Conservation (phyloP, 2,797 vertebrate species). For the Holocentrus rufus region DNA sequence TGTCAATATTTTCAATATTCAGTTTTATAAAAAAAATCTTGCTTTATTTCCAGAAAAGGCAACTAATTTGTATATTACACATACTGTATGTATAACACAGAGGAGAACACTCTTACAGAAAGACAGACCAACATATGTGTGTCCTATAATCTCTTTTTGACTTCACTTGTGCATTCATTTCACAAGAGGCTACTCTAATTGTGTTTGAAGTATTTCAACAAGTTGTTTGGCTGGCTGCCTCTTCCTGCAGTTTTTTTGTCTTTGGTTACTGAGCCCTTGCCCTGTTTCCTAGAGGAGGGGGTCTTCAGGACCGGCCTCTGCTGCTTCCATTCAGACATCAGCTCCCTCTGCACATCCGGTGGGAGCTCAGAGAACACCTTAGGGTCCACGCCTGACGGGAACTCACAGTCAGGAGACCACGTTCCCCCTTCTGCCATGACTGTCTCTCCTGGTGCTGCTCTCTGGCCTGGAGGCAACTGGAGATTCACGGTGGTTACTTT, state of each 20-base stretch:
- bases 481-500: not conserved
- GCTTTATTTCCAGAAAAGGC: not conserved
- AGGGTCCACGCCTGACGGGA: conserved; percentile 85
- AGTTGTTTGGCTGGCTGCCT: conserved; percentile 74
- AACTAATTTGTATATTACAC: not conserved
- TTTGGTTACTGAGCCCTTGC: conserved; percentile 56
- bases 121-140: not conserved
- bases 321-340: conserved; percentile 87
- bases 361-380: conserved; percentile 86
- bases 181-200: conserved; percentile 40
- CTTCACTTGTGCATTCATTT: not conserved
- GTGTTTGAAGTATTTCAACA: conserved; percentile 87
- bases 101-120: not conserved
- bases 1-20: too few relatives aligned
- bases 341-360: conserved; percentile 83
- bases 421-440: conserved; percentile 19
- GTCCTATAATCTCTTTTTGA: too few relatives aligned
- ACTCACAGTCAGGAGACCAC: conserved; percentile 49
- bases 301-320: conserved; percentile 69
- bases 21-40: too few relatives aligned
- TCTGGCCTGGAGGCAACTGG: conserved; percentile 8
- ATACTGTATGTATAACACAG: not conserved
- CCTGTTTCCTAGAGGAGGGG: conserved; percentile 56
- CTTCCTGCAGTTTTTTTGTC: conserved; percentile 64
- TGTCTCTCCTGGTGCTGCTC: not conserved